Base-by-base conservation (phyloP, 2,797 vertebrate genomes). In the Chrosomus eos region DNA sequence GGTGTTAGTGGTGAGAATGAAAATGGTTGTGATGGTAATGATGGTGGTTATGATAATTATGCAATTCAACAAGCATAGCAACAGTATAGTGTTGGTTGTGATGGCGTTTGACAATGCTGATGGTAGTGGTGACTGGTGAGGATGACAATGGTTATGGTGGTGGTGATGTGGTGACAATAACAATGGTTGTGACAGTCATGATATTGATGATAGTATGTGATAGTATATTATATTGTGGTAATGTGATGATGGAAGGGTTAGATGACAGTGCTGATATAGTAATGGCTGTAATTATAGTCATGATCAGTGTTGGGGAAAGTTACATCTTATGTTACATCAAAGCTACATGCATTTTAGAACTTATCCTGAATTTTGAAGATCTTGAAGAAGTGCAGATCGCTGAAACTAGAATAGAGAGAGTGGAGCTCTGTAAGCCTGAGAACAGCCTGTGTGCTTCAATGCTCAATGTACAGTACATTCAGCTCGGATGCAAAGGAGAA, bases 401-500 rank as follows among this genome's bases (percentile, higher is more conserved):
- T 64, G 31, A 38, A 64, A 18, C 16, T 21, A 19, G 58, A 76
- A 48, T 51, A 77, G 72, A 51, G 21, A 83, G 19, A 64, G 5
- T 26, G 8, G 45, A 36, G 71, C 60, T 75, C 48, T 36, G 60
- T 62, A 83, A 76, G 31, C 76, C 77, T 28, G 55, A 86, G 71
- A 68, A 77, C 38, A 58, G 72, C 33, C 60, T 67, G 60, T 73
- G 55, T 75, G 78, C 70, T 85, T 81, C 70, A 51, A 0, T 70
- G 64, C 73, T 68, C 48, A 10, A 11, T 84, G 83, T 72, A 79
- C 83, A 72, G 83, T 84, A 79, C 67, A 79, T 79, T 84, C 75
- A 78, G 40, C 13, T 31, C 38, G 67, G 38, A 38, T 79, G 53
- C n/a, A 71, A 79, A 48, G 51, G 40, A 78, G 75, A 71, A 84